Percentiles rank a stretch among this genome's conserved stretches.
Evolutionary conservation across 1,140 invertebrate genomes (phyloP).

Genomic region (Oscheius sp.): DNA sequence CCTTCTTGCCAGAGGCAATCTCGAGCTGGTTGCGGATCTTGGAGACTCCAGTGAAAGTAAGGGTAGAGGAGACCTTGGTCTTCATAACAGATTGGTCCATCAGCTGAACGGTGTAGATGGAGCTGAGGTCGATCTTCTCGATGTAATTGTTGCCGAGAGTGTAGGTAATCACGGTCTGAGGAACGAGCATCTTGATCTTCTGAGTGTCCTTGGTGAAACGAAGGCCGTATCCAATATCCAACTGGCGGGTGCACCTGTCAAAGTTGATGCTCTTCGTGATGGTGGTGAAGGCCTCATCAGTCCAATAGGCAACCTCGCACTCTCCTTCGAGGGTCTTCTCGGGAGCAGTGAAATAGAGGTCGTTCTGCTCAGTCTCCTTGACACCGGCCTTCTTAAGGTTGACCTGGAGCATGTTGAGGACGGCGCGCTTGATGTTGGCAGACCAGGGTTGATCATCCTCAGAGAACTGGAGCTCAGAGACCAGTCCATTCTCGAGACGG

Average conservation of each 20-base stretch:
- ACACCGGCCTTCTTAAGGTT: constrained; percentile 15
- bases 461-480: constrained; percentile 34
- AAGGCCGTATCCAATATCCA: constrained; percentile 40
- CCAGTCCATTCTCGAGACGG: constrained; percentile 22
- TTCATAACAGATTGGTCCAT: constrained; percentile 6
- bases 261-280: constrained; percentile 57
- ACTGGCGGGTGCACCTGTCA: constrained; percentile 48
- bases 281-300: constrained; percentile 19
- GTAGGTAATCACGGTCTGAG: constrained; percentile 19
- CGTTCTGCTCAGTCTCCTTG: background rate
- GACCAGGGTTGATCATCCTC: constrained; percentile 29
- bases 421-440: constrained; percentile 38
- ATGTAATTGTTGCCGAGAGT: constrained; percentile 18
- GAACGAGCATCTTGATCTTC: constrained; percentile 3
- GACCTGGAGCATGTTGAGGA: constrained; percentile 35
- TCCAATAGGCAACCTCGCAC: constrained; percentile 29
- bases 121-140: constrained; percentile 11
- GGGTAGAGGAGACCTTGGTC: background rate
- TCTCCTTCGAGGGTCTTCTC: constrained; percentile 37
- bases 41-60: constrained; percentile 50
- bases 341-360: constrained; percentile 11
- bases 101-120: constrained; percentile 13
- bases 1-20: constrained; percentile 40
- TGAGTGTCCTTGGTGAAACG: constrained; percentile 27
- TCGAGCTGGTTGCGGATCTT: constrained; percentile 55